A percentile compares a stretch with the other conserved stretches of the same genome.
These are phyloP conservation scores for Megaptera novaeangliae DNA, from an alignment of 2,113 vertebrate genomes.

Conservation along the genomic window DNA sequence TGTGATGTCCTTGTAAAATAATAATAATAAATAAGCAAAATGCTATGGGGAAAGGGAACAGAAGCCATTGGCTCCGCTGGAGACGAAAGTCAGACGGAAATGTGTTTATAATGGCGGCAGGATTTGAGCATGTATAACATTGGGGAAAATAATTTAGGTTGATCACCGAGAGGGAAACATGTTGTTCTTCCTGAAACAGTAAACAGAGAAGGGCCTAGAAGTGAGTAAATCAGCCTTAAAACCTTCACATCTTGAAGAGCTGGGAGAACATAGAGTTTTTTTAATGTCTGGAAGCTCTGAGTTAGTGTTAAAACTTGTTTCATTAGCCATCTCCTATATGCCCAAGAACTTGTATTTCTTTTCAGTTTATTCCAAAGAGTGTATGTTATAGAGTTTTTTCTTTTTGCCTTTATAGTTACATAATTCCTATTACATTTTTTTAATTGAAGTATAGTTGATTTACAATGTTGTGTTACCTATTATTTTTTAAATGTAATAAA, in stretches of 20 bases:
- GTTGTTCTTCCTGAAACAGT: background rate
- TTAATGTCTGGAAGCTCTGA: background rate
- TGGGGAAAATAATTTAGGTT: background rate
- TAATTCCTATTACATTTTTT: background rate
- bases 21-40: background rate
- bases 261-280: background rate
- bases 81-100: background rate
- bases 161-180: background rate
- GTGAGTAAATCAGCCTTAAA: background rate
- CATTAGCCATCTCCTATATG: background rate
- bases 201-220: background rate
- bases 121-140: background rate
- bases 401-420: background rate
- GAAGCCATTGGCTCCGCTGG: background rate
- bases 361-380: background rate
- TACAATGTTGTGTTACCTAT: background rate
- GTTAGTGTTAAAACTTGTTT: background rate
- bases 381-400: background rate
- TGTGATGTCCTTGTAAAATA: background rate
- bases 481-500: background rate
- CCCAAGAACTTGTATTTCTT: background rate
- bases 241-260: background rate
- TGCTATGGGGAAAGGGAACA: background rate
- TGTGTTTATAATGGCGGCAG: background rate
- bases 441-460: background rate